Evolutionary conservation across 1,140 invertebrate species (phyloP).

Genomic region (Portunus trituberculatus): DNA sequence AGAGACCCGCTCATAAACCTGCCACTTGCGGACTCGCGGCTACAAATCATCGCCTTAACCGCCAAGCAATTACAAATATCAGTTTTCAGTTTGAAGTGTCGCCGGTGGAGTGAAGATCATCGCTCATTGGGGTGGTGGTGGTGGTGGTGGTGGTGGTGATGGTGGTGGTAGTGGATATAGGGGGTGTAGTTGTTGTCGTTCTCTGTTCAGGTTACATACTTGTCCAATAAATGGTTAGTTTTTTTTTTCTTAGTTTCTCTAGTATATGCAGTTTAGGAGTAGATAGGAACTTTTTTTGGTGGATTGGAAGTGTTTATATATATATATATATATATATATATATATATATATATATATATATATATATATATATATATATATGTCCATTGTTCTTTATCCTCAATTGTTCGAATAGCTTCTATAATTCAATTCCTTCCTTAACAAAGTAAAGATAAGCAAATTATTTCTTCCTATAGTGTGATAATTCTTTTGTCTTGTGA

Average conservation of each 20-base stretch:
- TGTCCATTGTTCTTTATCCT: background rate
- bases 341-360: conserved; percentile 26
- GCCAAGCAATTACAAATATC: conserved; percentile 2
- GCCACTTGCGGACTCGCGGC: background rate
- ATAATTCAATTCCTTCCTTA: too few relatives aligned
- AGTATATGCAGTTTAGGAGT: background rate
- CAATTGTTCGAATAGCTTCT: too few relatives aligned
- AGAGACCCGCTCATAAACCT: background rate
- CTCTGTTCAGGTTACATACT: background rate
- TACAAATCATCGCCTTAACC: background rate
- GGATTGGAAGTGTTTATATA: background rate
- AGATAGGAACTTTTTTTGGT: too few relatives aligned
- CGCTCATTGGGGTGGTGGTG: background rate
- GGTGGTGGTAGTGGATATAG: background rate
- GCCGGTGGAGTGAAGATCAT: background rate
- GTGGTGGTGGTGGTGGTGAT: background rate
- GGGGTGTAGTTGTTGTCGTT: background rate
- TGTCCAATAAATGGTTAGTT: too few relatives aligned
- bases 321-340: conserved; percentile 26
- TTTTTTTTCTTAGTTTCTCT: background rate
- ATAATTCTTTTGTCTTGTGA: too few relatives aligned
- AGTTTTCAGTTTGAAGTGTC: background rate
- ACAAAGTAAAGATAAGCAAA: too few relatives aligned
- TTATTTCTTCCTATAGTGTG: too few relatives aligned
- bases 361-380: conserved; percentile 26